These are phyloP conservation scores for Phenganax subtilis DNA, from an alignment of 92 coral and sea anemone species.

Conservation along the genomic window DNA sequence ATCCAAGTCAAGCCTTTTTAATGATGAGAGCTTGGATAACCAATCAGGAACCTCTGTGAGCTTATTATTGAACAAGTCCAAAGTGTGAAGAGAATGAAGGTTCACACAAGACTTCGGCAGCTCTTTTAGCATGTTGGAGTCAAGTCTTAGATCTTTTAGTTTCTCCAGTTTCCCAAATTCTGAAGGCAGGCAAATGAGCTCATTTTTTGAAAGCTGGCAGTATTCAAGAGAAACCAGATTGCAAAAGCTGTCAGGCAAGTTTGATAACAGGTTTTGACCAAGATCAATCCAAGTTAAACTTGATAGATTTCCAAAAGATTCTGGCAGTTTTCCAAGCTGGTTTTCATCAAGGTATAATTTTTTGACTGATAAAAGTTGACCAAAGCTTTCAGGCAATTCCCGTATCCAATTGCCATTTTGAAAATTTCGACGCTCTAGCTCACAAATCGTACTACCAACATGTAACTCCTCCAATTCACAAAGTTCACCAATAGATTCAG, in stretches of 20 bases:
- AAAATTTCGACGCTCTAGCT: slow-evolving; percentile 86
- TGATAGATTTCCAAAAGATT: slow-evolving; percentile 63
- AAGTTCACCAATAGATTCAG: slow-evolving; percentile 77
- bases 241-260: slow-evolving; percentile 80
- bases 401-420: slow-evolving; percentile 94
- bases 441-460: slow-evolving; percentile 87
- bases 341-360: slow-evolving; percentile 91
- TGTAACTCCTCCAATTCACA: slow-evolving; percentile 62
- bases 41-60: slow-evolving; percentile 71
- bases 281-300: slow-evolving; percentile 86
- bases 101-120: slow-evolving; percentile 76
- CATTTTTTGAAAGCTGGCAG: slow-evolving; percentile 87
- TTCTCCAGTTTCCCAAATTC: slow-evolving; percentile 73
- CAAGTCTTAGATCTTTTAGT: slow-evolving; percentile 70
- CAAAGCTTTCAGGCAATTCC: slow-evolving; percentile 69
- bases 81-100: slow-evolving; percentile 58
- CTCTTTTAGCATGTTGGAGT: slow-evolving; percentile 58
- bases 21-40: slow-evolving; percentile 63
- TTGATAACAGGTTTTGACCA: slow-evolving; percentile 68
- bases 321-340: slow-evolving; percentile 68
- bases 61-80: slow-evolving; percentile 74
- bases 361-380: slow-evolving; percentile 57
- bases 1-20: slow-evolving; percentile 67
- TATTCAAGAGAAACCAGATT: slow-evolving; percentile 67
- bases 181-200: slow-evolving; percentile 59